A percentile compares a stretch with the other conserved stretches of the same genome.
Evolutionary conservation across 2,888 invertebrate species (phyloP).

Genomic region (Hetaerina titia): DNA sequence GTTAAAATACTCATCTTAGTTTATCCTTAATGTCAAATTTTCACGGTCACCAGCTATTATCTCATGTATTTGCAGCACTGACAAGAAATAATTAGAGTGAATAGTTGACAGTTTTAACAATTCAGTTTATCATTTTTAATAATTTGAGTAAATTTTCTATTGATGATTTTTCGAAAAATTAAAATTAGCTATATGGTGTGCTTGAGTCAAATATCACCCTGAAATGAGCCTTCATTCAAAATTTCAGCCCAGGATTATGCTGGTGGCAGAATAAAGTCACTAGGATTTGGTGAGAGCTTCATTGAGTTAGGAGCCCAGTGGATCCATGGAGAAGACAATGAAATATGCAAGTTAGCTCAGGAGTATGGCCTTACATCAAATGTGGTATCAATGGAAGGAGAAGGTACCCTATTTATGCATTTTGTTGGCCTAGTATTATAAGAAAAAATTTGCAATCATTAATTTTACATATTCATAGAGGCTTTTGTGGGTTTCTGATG

Average conservation of each 20-base stretch:
- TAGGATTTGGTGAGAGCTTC: conserved; percentile 77
- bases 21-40: too few relatives aligned
- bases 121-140: too few relatives aligned
- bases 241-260: conserved; percentile 77
- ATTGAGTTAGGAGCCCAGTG: conserved; percentile 89
- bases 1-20: too few relatives aligned
- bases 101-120: too few relatives aligned
- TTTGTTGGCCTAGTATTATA: not conserved
- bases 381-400: conserved; percentile 80
- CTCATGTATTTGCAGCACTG: too few relatives aligned
- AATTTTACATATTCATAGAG: not conserved
- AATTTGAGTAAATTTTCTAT: not conserved
- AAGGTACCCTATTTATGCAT: conserved; percentile 75
- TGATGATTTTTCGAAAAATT: not conserved
- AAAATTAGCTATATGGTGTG: not conserved
- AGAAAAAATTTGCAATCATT: not conserved
- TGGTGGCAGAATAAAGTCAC: conserved; percentile 80
- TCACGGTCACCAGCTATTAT: too few relatives aligned
- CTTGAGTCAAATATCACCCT: not conserved
- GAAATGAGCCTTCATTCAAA: conserved; percentile 13
- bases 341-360: conserved; percentile 79
- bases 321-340: conserved; percentile 85
- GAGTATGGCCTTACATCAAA: conserved; percentile 77
- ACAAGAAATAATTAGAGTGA: too few relatives aligned
- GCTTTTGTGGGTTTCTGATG: too few relatives aligned